Base-by-base conservation (phyloP, 2,113 vertebrate species). In the Isurus oxyrinchus region DNA sequence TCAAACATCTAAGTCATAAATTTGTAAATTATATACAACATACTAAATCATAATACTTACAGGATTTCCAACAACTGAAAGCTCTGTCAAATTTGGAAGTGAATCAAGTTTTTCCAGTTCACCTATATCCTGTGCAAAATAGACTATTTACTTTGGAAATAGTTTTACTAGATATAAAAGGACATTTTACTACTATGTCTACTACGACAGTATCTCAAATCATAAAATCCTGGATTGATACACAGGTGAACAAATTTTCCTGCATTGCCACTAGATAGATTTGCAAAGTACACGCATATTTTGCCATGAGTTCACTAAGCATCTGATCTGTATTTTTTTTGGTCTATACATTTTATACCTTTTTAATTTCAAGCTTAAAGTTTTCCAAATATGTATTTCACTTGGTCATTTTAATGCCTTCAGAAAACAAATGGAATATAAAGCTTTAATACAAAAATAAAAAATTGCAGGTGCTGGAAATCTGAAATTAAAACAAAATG, bases 51-150 rank as follows among this genome's bases (percentile, higher is more conserved):
- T 49, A 69, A 96, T 97, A 98, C 98, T 99, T 76, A 98, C 98
- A 49, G 98, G 98, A 97, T 99, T 99, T 95, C 98, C 97, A 57
- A 98, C 96, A 95, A 99, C 96, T 96, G 98, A 98, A 97, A 99
- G 98, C 96, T 99, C 98, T 55, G 96, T 97, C 96, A 99, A 97
- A 16, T 97, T 98, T 95, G 98, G 97, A 96, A 99, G 97, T 96
- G 96, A 97, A 57, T 98, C 98, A 96, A 99, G 97, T 97, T 99
- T 99, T 96, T 99, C 98, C 96, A 99, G 97, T 97, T 99, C 98
- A 79, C 97, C 63, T 23, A 98, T 97, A 90, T 99, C 98, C 98
- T 99, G 95, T 96, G 63, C 31, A 49, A 96, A 53, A 95, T 63
- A 44, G 13, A n/a, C 53, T 25, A 96, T 21, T 16, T 96, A 55